Evolutionary conservation across 2,113 vertebrate genomes (phyloP).

Genomic region (Callaeas wilsoni): DNA sequence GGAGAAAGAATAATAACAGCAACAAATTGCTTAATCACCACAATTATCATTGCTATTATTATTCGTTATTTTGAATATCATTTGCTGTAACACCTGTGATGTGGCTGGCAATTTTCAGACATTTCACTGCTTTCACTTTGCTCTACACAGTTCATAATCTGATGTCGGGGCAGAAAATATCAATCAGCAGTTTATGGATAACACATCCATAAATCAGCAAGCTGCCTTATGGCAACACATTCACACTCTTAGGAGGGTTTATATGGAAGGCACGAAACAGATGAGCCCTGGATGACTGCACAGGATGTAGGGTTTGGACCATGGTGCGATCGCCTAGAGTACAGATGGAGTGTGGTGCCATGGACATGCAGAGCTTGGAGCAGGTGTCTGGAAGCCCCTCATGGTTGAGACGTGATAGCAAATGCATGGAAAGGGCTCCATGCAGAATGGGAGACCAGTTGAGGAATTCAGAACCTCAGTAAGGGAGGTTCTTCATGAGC

Average conservation of each 20-base stretch:
- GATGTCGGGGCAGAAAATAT: neutral
- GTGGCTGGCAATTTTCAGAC: neutral
- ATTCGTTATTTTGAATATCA: neutral
- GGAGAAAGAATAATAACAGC: neutral
- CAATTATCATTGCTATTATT: neutral
- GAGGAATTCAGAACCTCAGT: neutral
- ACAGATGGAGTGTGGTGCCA: neutral
- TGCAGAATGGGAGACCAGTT: neutral
- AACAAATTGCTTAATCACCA: neutral
- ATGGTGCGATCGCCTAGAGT: neutral
- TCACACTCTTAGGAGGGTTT: neutral
- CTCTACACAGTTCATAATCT: neutral
- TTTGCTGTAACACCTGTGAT: neutral
- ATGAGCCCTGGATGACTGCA: neutral
- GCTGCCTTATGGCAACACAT: neutral
- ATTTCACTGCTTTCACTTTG: neutral
- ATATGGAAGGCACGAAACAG: neutral
- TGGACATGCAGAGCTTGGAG: neutral
- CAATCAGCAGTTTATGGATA: neutral
- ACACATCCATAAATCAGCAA: neutral
- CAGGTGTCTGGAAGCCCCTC: neutral
- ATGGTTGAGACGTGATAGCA: fast-evolving
- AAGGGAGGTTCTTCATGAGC: neutral
- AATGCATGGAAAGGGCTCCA: neutral
- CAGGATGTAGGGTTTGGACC: neutral